Conservation (phyloP, 2,888 invertebrate species). For the Drosophila sordidapex region DNA sequence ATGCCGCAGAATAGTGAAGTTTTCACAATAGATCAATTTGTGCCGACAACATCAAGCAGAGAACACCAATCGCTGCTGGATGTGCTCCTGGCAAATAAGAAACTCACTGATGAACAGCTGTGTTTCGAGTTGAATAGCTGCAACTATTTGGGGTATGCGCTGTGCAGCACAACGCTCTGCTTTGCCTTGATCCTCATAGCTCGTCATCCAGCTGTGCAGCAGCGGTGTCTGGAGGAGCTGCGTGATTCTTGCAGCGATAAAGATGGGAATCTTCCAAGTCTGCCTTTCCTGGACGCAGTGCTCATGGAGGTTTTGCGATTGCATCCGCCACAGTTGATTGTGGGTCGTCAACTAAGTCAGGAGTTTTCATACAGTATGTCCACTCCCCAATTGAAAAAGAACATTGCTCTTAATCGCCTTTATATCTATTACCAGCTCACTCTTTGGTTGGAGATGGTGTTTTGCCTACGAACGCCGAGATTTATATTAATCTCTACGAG, state of each 20-base stretch:
- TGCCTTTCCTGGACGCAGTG: slow-evolving; percentile 64
- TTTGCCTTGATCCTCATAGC: slow-evolving; percentile 63
- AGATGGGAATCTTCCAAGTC: slow-evolving; percentile 3
- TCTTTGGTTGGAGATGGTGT: slow-evolving; percentile 54
- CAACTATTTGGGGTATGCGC: slow-evolving; percentile 56
- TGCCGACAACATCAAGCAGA: not conserved
- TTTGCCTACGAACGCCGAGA: slow-evolving; percentile 64
- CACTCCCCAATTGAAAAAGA: not conserved
- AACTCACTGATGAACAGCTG: slow-evolving; percentile 43
- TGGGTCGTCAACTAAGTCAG: slow-evolving; percentile 53
- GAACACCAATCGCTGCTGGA: slow-evolving; percentile 53
- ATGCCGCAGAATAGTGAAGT: slow-evolving; percentile 4
- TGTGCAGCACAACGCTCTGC: slow-evolving; percentile 60
- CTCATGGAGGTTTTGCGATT: slow-evolving; percentile 88
- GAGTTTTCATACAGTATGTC: slow-evolving; percentile 68
- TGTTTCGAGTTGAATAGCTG: slow-evolving; percentile 59
- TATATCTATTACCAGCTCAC: slow-evolving; percentile 49
- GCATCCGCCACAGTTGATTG: slow-evolving; percentile 87
- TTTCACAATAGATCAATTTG: slow-evolving; percentile 28
- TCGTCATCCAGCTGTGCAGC: slow-evolving; percentile 66
- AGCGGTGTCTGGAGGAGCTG: slow-evolving; percentile 55
- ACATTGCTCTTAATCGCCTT: not conserved
- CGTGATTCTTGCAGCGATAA: not conserved
- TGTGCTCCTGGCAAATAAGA: slow-evolving; percentile 23
- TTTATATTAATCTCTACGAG: slow-evolving; percentile 61